Conservation (phyloP, 2,888 invertebrate species). For the Fabriciana adippe region DNA sequence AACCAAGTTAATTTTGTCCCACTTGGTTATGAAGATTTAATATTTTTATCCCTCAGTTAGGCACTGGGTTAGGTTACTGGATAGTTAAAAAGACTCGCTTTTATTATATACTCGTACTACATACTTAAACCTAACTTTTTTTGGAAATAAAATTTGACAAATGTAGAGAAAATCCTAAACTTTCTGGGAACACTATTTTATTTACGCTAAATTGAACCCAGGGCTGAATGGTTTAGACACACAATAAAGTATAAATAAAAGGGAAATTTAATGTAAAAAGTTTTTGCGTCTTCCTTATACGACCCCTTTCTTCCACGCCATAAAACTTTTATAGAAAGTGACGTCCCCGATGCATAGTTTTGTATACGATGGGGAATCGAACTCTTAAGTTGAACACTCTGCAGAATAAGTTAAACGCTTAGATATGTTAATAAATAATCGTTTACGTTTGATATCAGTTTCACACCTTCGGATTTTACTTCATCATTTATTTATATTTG, state of each 20-base stretch:
- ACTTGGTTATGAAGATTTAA: too few species aligned
- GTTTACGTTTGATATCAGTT: neutral
- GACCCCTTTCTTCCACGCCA: constrained; percentile 75
- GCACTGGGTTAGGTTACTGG: too few species aligned
- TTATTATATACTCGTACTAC: too few species aligned
- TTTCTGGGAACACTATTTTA: constrained; percentile 35
- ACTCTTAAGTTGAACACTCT: constrained; percentile 4
- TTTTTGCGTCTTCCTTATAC: constrained; percentile 69
- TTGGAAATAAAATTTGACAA: neutral
- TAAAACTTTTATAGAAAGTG: constrained; percentile 76
- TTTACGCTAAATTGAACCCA: constrained; percentile 40
- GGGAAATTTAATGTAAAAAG: constrained; percentile 61
- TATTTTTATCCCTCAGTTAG: too few species aligned
- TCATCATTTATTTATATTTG: too few species aligned
- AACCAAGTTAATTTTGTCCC: too few species aligned
- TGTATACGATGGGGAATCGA: constrained; percentile 59
- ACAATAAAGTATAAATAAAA: constrained; percentile 57
- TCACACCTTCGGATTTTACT: too few species aligned
- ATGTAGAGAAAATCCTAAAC: constrained; percentile 12
- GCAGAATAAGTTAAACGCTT: constrained; percentile 9
- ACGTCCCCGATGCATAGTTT: constrained; percentile 71
- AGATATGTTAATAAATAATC: neutral
- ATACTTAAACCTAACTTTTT: neutral
- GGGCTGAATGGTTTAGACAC: constrained; percentile 44
- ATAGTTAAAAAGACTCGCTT: too few species aligned